These are phyloP conservation scores for Argentina silus DNA, from an alignment of 2,797 vertebrate species.

Conservation along the genomic window DNA sequence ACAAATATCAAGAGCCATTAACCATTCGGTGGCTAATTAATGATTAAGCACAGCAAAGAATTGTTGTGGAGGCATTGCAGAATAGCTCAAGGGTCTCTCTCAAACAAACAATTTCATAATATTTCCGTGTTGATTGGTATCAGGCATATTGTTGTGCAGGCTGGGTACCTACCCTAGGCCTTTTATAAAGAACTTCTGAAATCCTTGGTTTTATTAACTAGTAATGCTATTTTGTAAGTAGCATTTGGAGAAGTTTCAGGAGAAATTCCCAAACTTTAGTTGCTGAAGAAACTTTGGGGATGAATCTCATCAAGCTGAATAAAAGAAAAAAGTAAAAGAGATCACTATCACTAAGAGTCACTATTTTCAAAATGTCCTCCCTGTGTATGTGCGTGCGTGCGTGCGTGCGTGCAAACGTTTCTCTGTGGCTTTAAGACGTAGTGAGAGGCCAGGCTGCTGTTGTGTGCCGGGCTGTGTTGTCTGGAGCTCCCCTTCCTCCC, in stretches of 20 bases:
- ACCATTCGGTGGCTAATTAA: slow-evolving; percentile 45
- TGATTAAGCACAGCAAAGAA: slow-evolving; percentile 33
- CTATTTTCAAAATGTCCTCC: neutral
- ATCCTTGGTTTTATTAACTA: neutral
- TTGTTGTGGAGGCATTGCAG: slow-evolving; percentile 21
- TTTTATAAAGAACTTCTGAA: neutral
- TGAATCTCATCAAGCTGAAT: neutral
- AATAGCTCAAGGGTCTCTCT: slow-evolving; percentile 7
- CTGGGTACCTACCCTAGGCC: neutral
- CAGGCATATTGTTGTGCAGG: too few species aligned
- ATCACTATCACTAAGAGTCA: too few species aligned
- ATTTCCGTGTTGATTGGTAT: neutral
- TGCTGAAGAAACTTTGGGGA: neutral
- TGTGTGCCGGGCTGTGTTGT: slow-evolving; percentile 22
- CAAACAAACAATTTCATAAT: neutral
- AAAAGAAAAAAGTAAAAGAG: too few species aligned
- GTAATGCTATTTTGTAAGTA: slow-evolving; percentile 1
- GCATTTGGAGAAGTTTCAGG: neutral
- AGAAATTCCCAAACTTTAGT: too few species aligned
- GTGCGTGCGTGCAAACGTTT: slow-evolving; percentile 22
- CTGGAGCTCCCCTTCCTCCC: slow-evolving; percentile 26
- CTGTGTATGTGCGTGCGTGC: neutral
- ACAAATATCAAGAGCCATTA: slow-evolving; percentile 43
- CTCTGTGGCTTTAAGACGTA: slow-evolving; percentile 25
- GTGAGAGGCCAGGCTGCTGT: neutral